These are phyloP conservation scores for Cataglyphis albicans DNA, from an alignment of 2,888 invertebrate species.

Conservation along the genomic window DNA sequence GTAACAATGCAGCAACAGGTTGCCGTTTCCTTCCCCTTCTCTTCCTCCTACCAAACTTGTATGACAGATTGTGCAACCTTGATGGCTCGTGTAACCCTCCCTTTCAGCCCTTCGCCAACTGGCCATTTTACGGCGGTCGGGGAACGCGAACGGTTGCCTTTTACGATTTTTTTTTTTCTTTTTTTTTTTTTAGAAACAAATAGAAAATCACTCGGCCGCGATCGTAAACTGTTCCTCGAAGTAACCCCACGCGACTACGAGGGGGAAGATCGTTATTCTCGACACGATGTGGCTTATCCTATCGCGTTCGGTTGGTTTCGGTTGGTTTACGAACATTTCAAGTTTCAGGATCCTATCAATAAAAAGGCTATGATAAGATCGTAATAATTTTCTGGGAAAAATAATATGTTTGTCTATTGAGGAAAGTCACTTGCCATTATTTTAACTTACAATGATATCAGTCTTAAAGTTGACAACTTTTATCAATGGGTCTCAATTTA, in stretches of 20 bases:
- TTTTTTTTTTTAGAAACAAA: conserved; percentile 66
- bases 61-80: conserved; percentile 79
- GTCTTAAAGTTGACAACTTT: not conserved
- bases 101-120: conserved; percentile 77
- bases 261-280: conserved; percentile 10
- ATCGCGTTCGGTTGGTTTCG: not conserved
- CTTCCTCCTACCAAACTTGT: conserved; percentile 69
- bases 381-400: not conserved
- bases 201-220: conserved; percentile 57
- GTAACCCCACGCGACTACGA: conserved; percentile 23
- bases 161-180: conserved; percentile 65
- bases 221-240: conserved; percentile 67
- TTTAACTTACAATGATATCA: not conserved
- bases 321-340: not conserved
- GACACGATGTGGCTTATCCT: conserved; percentile 22
- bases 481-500: not conserved
- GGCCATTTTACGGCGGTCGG: conserved; percentile 71
- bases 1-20: conserved; percentile 81
- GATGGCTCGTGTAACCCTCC: conserved; percentile 77
- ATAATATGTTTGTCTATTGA: not conserved
- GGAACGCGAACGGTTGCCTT: conserved; percentile 58
- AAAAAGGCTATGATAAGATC: not conserved
- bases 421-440: not conserved
- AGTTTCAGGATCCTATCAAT: not conserved
- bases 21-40: conserved; percentile 62